Evolutionary conservation across 2,888 invertebrate genomes (phyloP), one percentile per base, ranked within the genome.

Genomic region (Eledona agricola): DNA sequence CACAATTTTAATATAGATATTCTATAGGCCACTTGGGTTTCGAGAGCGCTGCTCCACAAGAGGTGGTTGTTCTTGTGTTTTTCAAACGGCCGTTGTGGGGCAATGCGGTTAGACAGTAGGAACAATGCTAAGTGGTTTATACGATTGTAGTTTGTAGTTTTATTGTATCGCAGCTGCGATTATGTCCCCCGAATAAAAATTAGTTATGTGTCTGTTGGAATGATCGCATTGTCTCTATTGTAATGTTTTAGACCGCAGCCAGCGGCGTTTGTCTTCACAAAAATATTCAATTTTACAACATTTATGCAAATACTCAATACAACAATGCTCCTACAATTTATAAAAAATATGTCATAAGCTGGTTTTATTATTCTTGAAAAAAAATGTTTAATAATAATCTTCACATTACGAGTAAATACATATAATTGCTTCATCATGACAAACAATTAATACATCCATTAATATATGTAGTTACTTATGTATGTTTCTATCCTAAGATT

Each of bases 81-180:
- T 52, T 50, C 47, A 61, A 64, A 58, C 63, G 64, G 62, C 53
- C 59, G 58, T 63, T 58, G 35, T 57, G 59, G 50, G 42, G 37
- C 52, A 45, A 60, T 62, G 62, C 57, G 63, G 63, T 62, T 58
- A 59, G 59, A 62, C 61, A 60, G 63, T 60, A 58, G 55, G 59
- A 64, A 65, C 64, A 65, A 65, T 63, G 47, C 59, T 59, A 63
- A 65, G 65, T 65, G 63, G 62, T 63, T 60, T 63, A 60, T 62
- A 56, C 58, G 56, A 55, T 56, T 63, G 60, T 59, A 56, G 45
- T 55, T 55, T 57, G 49, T 52, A 54, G 47, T 52, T 56, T 52
- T 55, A 59, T 61, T 65, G 60, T 57, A 59, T 45, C 53, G 60
- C 62, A 63, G 61, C 61, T 64, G 62, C 55, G 55, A 55, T 55